A percentile compares a stretch with the other conserved stretches of the same genome.
Evolutionary conservation across 2,888 invertebrate species (phyloP).

Genomic region (Mythimna impura): DNA sequence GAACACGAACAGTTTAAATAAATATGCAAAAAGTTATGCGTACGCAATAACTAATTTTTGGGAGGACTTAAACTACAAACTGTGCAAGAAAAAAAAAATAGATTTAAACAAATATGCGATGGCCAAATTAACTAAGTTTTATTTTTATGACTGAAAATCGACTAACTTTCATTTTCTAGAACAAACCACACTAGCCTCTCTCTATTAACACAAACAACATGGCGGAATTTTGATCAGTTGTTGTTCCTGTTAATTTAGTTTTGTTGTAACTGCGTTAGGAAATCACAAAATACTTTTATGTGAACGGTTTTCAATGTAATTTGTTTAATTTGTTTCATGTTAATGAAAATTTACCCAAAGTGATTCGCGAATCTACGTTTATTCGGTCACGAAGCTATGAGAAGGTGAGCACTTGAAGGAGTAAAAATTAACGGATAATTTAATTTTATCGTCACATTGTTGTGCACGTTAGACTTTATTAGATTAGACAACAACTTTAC

Average conservation of each 20-base stretch:
- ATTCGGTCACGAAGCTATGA: slow-evolving; percentile 49
- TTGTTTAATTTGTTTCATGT: no score
- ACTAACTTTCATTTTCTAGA: slow-evolving; percentile 42
- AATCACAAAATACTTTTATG: slow-evolving; percentile 49
- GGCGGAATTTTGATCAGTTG: slow-evolving; percentile 83
- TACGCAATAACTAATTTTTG: no score
- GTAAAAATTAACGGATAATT: slow-evolving; percentile 72
- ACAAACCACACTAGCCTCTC: slow-evolving; percentile 6
- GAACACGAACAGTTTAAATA: no score
- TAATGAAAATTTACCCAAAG: slow-evolving; percentile 31
- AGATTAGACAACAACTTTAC: slow-evolving; percentile 68
- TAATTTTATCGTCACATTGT: slow-evolving; percentile 75
- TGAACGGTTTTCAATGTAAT: slow-evolving; percentile 33
- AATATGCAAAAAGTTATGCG: no score
- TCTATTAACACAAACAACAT: slow-evolving; percentile 82
- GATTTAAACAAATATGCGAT: no score
- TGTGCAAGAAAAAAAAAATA: no score
- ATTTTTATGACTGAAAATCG: slow-evolving; percentile 26
- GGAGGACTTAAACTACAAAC: no score
- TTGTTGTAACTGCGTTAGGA: slow-evolving; percentile 40
- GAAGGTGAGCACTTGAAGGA: slow-evolving; percentile 61
- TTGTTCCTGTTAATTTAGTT: slow-evolving; percentile 67
- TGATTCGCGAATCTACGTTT: slow-evolving; percentile 27
- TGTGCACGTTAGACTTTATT: slow-evolving; percentile 74
- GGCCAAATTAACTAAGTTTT: neutral